Evolutionary conservation across 2,113 vertebrate genomes (phyloP).

Genomic region (Hymenochirus boettgeri): DNA sequence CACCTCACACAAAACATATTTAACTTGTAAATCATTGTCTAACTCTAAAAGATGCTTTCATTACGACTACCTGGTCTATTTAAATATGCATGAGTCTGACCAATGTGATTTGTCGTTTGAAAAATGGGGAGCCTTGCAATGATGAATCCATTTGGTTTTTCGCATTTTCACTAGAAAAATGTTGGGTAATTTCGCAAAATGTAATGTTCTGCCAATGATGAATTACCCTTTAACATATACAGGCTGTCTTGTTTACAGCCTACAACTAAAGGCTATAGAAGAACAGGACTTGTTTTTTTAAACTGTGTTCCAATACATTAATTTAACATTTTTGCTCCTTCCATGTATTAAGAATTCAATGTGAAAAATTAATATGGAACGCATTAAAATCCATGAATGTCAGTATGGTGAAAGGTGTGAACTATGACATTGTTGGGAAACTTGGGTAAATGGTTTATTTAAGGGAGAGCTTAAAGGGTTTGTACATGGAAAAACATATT

Average conservation of each 20-base stretch:
- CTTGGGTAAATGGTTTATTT: too few species aligned
- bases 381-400: too few species aligned
- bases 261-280: slow-evolving; percentile 2
- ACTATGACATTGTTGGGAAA: too few species aligned
- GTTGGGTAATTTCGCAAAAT: slow-evolving; percentile 39
- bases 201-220: slow-evolving; percentile 37
- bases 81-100: slow-evolving; percentile 43
- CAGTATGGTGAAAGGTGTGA: too few species aligned
- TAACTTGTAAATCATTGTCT: slow-evolving; percentile 35
- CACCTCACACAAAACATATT: slow-evolving; percentile 45
- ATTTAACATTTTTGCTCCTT: too few species aligned
- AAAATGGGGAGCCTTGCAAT: slow-evolving; percentile 35
- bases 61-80: slow-evolving; percentile 29
- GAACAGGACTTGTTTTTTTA: too few species aligned
- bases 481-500: too few species aligned
- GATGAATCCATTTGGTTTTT: slow-evolving; percentile 41
- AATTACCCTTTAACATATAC: slow-evolving; percentile 19
- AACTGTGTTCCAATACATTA: too few species aligned
- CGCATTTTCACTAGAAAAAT: slow-evolving; percentile 36
- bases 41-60: slow-evolving; percentile 34
- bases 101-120: slow-evolving; percentile 41
- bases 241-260: slow-evolving; percentile 26
- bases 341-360: too few species aligned
- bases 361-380: too few species aligned
- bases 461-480: too few species aligned